phyloP scores from a whole-genome alignment of 1,140 invertebrate genomes.

The Chymomyza costata region DNA sequence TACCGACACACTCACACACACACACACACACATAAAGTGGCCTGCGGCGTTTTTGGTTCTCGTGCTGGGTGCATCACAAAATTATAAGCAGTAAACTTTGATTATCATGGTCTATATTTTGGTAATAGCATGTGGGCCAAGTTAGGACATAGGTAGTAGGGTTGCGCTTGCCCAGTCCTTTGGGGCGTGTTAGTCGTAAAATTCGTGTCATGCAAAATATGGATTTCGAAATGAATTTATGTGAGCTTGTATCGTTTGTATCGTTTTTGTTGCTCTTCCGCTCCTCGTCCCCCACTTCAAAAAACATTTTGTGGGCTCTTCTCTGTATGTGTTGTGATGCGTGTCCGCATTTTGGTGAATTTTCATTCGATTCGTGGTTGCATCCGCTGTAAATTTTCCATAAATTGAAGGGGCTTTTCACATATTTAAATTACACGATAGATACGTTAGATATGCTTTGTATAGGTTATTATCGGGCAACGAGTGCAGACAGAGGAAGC shows the following conservation, averaged over 20 bases:
- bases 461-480: no score
- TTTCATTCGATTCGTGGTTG: constrained; percentile 17
- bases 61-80: constrained; percentile 28
- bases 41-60: constrained; percentile 20
- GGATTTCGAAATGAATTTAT: constrained; percentile 53
- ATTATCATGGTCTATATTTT: constrained; percentile 27
- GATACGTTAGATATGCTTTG: no score
- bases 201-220: constrained; percentile 49
- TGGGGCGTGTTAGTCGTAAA: constrained; percentile 32
- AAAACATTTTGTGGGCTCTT: neutral
- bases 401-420: no score
- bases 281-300: neutral
- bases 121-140: no score
- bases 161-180: neutral
- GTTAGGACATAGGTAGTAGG: no score
- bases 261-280: constrained; percentile 16
- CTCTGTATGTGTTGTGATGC: constrained; percentile 6
- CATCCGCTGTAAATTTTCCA: no score
- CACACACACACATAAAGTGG: neutral
- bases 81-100: constrained; percentile 48
- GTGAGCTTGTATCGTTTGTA: constrained; percentile 39
- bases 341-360: constrained; percentile 23
- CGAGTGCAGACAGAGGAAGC: no score
- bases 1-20: neutral
- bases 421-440: no score